phyloP scores from a whole-genome alignment of 35 echinoderm and acorn worm species.

The Ptychodera flava region DNA sequence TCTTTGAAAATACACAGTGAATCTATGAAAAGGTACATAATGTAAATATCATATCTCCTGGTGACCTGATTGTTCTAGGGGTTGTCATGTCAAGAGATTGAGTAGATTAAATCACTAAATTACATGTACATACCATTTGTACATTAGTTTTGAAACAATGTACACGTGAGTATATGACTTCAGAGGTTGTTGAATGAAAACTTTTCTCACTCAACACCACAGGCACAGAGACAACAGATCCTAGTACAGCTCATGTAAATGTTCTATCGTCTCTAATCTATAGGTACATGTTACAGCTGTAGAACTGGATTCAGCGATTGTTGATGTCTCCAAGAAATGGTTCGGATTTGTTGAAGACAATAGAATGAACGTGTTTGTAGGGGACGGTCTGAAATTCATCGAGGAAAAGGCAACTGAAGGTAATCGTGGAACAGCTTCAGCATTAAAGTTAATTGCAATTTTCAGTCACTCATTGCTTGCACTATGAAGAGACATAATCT shows the following conservation, averaged over 20 bases:
- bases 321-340: slow-evolving; percentile 52
- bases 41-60: too few species aligned
- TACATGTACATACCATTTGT: neutral
- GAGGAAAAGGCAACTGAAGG: slow-evolving; percentile 6
- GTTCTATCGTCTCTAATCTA: neutral
- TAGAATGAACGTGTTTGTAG: slow-evolving; percentile 38
- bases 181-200: neutral
- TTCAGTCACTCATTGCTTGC: neutral
- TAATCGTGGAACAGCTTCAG: slow-evolving; percentile 10
- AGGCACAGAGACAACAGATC: too few species aligned
- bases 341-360: slow-evolving; percentile 60
- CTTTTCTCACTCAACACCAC: neutral
- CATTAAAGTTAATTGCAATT: neutral
- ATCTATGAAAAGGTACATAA: too few species aligned
- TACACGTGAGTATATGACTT: neutral
- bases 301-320: slow-evolving; percentile 54
- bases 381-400: slow-evolving; percentile 71
- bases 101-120: too few species aligned
- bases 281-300: slow-evolving; percentile 69
- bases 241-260: neutral
- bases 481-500: neutral
- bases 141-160: neutral
- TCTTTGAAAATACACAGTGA: too few species aligned
- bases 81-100: too few species aligned
- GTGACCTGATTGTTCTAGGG: too few species aligned